Evolutionary conservation across 2,113 vertebrate species (phyloP), one percentile per base, ranked within the genome.

Genomic region (Leptodactylus fuscus): DNA sequence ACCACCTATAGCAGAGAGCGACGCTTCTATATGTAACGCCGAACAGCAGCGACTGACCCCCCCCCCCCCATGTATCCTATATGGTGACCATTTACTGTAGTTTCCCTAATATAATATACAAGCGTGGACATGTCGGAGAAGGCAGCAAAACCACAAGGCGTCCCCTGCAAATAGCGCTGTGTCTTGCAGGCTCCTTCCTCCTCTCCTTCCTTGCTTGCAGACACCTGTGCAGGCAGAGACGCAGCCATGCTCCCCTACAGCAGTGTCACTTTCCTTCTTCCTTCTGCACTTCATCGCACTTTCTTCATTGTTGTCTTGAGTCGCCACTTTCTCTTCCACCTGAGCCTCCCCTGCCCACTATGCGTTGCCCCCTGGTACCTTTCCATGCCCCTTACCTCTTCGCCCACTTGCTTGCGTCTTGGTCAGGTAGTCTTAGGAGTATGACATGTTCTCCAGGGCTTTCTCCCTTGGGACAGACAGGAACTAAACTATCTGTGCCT

Each of bases 381-480:
- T 24, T 9, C 34, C 51, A 16, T 12, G 10, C 8, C 38, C 15
- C 53, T 77, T 29, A 32, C 55, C 44, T 44, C 22, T 24, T n/a
- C 2, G 7, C 75, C 38, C 60, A 27, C 41, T 85, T 12, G 34
- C 46, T 34, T 58, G 48, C 24, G 24, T 46, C 34, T 13, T 41
- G 70, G 67, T 70, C 55, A 81, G 85, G 76, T 58, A 32, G 27
- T 71, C 44, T 44, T 29, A 41, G 34, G 48, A 20, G 32, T 51
- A 29, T 36, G 69, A 53, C 80, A 75, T 81, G 44, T 87, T 38
- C 65, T 22, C 76, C 29, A 32, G 53, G 20, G 41, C 27, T 38
- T 67, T 87, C 70, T 82, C 85, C 55, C 85, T 58, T n/a, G 85
- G 85, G 85, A 81, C 70, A 81, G 46, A 44, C 83, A 73, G 83